Evolutionary conservation across 2,113 vertebrate species (phyloP).

Genomic region (Pteropus alecto): DNA sequence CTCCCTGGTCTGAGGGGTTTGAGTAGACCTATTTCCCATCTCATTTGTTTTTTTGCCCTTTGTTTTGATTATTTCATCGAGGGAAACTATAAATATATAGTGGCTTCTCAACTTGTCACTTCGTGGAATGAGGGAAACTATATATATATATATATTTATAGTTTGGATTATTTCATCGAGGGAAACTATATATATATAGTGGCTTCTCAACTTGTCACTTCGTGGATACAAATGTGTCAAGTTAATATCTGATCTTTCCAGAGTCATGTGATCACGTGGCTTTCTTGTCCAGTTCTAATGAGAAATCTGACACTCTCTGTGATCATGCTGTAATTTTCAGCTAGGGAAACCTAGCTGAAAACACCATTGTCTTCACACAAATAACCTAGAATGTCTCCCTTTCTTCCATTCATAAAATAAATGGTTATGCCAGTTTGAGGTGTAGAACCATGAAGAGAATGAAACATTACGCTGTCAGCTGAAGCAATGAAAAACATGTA

Average conservation of each 20-base stretch:
- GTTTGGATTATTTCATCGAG: no score
- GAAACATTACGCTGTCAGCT: not conserved
- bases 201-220: not conserved
- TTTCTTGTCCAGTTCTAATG: conserved; percentile 47
- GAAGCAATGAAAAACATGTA: not conserved
- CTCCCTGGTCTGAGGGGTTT: not conserved
- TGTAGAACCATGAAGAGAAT: not conserved
- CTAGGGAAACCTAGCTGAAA: conserved; percentile 33
- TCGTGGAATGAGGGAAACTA: no score
- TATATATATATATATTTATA: no score
- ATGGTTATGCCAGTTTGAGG: not conserved
- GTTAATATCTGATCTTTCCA: not conserved
- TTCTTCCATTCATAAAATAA: conserved; percentile 13
- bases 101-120: no score
- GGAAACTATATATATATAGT: not conserved
- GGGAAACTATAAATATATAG: no score
- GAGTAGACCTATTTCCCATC: not conserved
- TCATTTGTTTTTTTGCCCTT: conserved; percentile 29
- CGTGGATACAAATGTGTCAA: not conserved
- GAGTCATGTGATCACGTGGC: not conserved
- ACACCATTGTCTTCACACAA: not conserved
- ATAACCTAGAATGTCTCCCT: not conserved
- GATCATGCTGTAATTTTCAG: conserved; percentile 40
- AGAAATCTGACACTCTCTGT: conserved; percentile 31
- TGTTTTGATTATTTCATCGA: conserved; percentile 36